Evolutionary conservation across 2,797 vertebrate genomes (phyloP), one percentile per base, ranked within the genome.

Genomic region (Gymnoscopelus microlampas): DNA sequence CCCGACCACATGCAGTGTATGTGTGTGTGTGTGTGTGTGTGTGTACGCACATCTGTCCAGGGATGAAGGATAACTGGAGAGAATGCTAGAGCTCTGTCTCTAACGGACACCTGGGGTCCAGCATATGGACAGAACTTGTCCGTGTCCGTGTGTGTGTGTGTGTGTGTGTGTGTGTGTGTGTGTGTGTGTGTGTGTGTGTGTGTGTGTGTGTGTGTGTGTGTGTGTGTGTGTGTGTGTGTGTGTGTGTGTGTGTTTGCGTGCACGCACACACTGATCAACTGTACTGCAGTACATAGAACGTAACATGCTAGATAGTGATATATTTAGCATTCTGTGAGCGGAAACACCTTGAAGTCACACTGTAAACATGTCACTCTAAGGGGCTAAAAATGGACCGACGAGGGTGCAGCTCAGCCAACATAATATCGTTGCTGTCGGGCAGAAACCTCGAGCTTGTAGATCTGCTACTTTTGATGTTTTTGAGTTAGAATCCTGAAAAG

Each of bases 41-140:
- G 70, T 58, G 63, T 68, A 65, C 2, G 15, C 8, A 23, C 32
- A 7, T 85, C 80, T 85, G 82, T 60, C 58, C 53, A 5, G 53
- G 60, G 54, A 5, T 88, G 83, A 89, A 39, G 76, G 73, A 86
- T 83, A 70, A 78, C 71, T 26, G 65, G 5, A 15, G 53, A 51
- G 49, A 64, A 50, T 0, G 10, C 59, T 19, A 15, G 66, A 12
- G 14, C 77, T 78, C 73, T 65, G n/a, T 81, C 55, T 67, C 55
- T 24, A 12, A 53, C 60, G 57, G 13, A 26, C 14, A 61, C 5
- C 26, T 19, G 7, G 19, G 44, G 23, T 15, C 10, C 23, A 19
- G 8, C 47, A 51, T 24, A 54, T 10, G 53, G 11, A 19, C 53
- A 59, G 60, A 12, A 24, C 55, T 54, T 66, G 11, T 6, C n/a